Evolutionary conservation across 2,113 vertebrate species (phyloP), one percentile per base, ranked within the genome.

Genomic region (Calcarius ornatus): DNA sequence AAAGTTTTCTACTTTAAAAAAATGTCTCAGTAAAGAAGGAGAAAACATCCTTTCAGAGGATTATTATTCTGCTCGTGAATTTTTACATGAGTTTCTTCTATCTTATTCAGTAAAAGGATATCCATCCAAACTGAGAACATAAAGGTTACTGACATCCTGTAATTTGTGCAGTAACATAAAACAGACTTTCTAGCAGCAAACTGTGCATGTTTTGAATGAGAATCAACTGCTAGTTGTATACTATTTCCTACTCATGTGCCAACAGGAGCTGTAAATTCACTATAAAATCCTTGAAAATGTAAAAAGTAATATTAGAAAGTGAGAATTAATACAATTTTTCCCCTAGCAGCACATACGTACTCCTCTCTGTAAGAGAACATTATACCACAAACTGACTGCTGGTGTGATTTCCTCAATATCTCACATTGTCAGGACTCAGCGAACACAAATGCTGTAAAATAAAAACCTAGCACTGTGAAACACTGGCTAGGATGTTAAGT

Each of bases 141-240:
- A 80, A 80, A 94, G 85, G 91, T 91, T 93, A 82, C 47, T 25
- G 33, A 70, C 60, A 94, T 86, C 31, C 59, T 91, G 59, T 91
- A 88, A 87, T 92, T 94, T 82, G 35, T 64, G 75, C 66, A 47
- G 47, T 50, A 93, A 91, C 50, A 90, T 80, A 94, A 93, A 80
- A 35, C 35, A 86, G 63, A 63, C 31, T 69, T 80, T 78, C 51
- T 80, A 91, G 56, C 20, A 91, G 45, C 11, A 86, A 94, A 69
- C 30, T 45, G 40, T 90, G 43, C 51, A 33, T 53, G 85, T 90
- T 95, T 82, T 91, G 63, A 85, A 59, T 80, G 90, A 91, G 70
- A 95, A 82, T 91, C 84, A 65, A 35, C 63, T 82, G 33, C 70
- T 90, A 82, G 10, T 40, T 80, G 31, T 69, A 71, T 60, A 35